phyloP scores from a whole-genome alignment of 2,113 vertebrate species.

The Enhydra lutris region DNA sequence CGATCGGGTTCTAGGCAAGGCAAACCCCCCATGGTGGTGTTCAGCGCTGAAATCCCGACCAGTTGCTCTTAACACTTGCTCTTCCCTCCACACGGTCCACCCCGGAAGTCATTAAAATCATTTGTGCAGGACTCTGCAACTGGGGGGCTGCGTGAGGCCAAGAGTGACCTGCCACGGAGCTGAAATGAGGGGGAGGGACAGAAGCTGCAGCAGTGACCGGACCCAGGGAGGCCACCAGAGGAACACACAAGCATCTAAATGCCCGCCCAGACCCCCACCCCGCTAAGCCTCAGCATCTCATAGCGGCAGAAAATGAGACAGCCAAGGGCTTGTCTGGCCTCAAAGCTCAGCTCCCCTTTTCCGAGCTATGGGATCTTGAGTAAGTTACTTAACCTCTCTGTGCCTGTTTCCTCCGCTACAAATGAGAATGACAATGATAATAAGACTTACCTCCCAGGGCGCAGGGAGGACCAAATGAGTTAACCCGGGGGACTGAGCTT shows the following conservation, averaged over 20 bases:
- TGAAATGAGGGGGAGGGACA: neutral
- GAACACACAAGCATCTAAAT: neutral
- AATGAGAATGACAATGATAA: neutral
- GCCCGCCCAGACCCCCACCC: accelerated
- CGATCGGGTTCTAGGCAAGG: neutral
- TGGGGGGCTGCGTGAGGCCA: accelerated
- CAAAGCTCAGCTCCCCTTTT: neutral
- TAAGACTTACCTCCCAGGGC: neutral
- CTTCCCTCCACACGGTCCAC: neutral
- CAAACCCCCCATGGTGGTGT: neutral
- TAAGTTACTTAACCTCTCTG: neutral
- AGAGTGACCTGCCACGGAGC: neutral
- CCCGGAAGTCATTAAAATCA: neutral
- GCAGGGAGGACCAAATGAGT: neutral
- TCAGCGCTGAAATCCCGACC: too few relatives aligned
- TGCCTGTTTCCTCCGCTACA: neutral
- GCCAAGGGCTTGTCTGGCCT: accelerated
- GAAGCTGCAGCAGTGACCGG: neutral
- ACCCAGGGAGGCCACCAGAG: neutral
- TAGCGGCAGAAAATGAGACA: accelerated
- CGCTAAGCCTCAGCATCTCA: accelerated
- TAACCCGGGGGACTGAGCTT: accelerated
- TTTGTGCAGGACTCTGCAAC: neutral
- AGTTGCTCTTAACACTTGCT: neutral
- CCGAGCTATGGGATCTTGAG: neutral